These are phyloP conservation scores for Tachuris rubrigastra DNA, from an alignment of 2,113 vertebrate genomes.

Conservation along the genomic window DNA sequence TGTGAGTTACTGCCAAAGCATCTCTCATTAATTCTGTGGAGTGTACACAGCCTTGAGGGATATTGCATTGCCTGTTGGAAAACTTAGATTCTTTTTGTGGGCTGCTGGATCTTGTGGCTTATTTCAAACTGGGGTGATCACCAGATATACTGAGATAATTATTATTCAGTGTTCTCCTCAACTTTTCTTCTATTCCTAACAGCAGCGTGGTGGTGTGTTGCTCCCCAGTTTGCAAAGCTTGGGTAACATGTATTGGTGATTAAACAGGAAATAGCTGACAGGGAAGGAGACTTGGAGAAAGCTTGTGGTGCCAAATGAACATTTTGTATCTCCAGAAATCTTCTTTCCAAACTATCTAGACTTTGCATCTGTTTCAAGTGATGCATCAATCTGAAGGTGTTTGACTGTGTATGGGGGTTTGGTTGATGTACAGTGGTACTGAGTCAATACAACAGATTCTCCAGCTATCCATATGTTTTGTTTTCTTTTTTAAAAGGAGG, in stretches of 20 bases:
- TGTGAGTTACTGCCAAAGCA: background rate
- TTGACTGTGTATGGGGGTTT: background rate
- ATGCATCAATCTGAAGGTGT: background rate
- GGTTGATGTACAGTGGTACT: background rate
- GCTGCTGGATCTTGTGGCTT: background rate
- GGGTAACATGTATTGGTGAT: background rate
- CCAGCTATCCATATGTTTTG: background rate
- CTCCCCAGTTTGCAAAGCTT: background rate
- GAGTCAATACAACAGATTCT: background rate
- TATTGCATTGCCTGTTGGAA: background rate
- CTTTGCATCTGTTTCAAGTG: background rate
- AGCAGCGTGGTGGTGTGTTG: background rate
- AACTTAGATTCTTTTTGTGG: background rate
- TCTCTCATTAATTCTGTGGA: background rate
- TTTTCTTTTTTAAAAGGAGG: background rate
- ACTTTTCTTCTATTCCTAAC: background rate
- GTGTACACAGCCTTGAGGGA: background rate
- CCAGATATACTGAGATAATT: background rate
- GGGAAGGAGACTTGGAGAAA: background rate
- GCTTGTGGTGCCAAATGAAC: background rate
- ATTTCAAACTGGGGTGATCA: background rate
- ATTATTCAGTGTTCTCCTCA: background rate
- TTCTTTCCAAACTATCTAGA: background rate
- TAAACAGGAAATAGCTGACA: background rate
- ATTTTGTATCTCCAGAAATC: background rate